Evolutionary conservation across 2,888 invertebrate genomes (phyloP).

Genomic region (Caenorhabditis becei): DNA sequence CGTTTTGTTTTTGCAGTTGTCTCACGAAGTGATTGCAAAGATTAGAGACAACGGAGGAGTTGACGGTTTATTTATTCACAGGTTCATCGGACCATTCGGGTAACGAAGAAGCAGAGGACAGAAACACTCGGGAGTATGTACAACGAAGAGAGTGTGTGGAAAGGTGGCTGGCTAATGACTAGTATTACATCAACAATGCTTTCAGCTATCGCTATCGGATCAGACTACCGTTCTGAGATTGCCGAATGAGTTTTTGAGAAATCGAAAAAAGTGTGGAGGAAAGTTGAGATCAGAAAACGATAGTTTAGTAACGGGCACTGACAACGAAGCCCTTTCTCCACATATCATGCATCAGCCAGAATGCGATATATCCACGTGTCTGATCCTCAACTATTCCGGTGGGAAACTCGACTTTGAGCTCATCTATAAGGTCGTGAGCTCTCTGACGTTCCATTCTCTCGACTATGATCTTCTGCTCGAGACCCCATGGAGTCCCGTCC

Average conservation of each 20-base stretch:
- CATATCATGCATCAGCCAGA: neutral
- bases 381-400: neutral
- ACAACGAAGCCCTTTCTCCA: neutral
- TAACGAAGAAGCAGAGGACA: neutral
- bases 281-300: no score
- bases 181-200: no score
- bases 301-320: no score
- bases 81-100: neutral
- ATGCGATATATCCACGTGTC: neutral
- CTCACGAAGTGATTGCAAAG: conserved; percentile 26
- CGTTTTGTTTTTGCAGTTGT: conserved; percentile 19
- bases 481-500: neutral
- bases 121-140: neutral
- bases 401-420: neutral
- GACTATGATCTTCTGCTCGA: neutral
- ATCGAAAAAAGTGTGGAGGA: no score
- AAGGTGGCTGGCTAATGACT: no score
- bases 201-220: no score
- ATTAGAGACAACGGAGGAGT: neutral
- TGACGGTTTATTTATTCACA: neutral
- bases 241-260: no score
- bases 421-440: neutral
- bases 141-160: no score
- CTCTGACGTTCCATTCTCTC: neutral
- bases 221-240: no score